Evolutionary conservation across 2,797 vertebrate genomes (phyloP), one percentile per base, ranked within the genome.

Genomic region (Sphenopsis melanotis): DNA sequence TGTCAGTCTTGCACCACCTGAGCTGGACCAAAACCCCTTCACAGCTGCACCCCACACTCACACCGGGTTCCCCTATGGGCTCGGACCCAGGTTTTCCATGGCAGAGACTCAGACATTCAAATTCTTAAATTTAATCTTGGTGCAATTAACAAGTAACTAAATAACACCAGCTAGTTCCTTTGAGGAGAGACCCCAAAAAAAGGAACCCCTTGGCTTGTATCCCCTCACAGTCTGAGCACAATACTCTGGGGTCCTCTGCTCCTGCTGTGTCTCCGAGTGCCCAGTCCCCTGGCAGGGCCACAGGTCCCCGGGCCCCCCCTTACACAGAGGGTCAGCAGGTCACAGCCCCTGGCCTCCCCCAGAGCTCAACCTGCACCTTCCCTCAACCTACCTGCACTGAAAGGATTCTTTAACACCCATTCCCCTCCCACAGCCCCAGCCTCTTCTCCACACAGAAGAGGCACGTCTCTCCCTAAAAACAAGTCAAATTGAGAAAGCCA

Each of bases 201-300:
- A 50, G 18, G 27, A 50, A n/a, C 3, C 19, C 18, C 23, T n/a
- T 42, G 27, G 27, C 20, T 79, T 79, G 57, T 57, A 50, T 44
- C 23, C 13, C 11, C 20, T 87, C 74, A 22, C 26, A n/a, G 9
- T 17, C 23, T 44, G 20, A 27, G 29, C 12, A 16, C 5, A 26
- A 3, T 20, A 36, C 12, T 15, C 23, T 9, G 50, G 12, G 27
- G 12, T n/a, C 9, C 18, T 56, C 5, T 0, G 0, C 26, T 63
- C 56, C 49, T 65, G 15, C 42, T 20, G 19, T 16, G 24, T 18
- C 36, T 21, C 39, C 0, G 0, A 76, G 55, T 34, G 16, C 5
- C 23, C 5, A 0, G 27, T 59, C 23, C 9, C 39, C 6, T 17
- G 16, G 29, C 39, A 3, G 0, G 3, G 39, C 16, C 72, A 34